phyloP scores from a whole-genome alignment of 2,113 vertebrate genomes.

The Campylorhamphus procurvoides region DNA sequence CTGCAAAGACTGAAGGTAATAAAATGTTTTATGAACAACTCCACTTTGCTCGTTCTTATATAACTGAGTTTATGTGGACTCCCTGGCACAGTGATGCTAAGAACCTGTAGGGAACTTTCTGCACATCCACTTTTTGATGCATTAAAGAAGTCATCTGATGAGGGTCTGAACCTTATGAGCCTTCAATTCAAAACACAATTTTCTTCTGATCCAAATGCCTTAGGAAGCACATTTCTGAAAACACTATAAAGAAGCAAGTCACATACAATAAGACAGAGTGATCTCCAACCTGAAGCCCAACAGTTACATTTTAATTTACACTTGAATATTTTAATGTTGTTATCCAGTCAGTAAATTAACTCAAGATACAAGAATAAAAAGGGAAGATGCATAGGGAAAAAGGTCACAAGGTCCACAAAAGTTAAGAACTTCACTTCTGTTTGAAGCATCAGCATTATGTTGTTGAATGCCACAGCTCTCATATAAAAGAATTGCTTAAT shows the following conservation, averaged over 20 bases:
- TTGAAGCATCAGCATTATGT: slow-evolving; percentile 53
- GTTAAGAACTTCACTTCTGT: slow-evolving; percentile 47
- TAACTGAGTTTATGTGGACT: slow-evolving; percentile 65
- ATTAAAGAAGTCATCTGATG: slow-evolving; percentile 26
- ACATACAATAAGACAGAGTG: slow-evolving; percentile 12
- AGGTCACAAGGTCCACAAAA: slow-evolving; percentile 42
- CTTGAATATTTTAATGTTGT: slow-evolving; percentile 55
- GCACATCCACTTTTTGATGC: slow-evolving; percentile 14
- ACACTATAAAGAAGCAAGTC: neutral
- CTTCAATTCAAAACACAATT: slow-evolving; percentile 1
- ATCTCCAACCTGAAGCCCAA: neutral
- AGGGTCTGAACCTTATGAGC: neutral
- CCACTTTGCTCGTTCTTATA: slow-evolving; percentile 58
- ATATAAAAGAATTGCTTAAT: slow-evolving; percentile 61
- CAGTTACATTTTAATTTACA: slow-evolving; percentile 55
- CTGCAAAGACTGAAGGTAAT: slow-evolving; percentile 64
- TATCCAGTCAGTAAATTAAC: slow-evolving; percentile 62
- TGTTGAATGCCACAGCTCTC: slow-evolving; percentile 44
- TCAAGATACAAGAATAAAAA: slow-evolving; percentile 40
- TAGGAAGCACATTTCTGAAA: slow-evolving; percentile 22
- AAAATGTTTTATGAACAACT: slow-evolving; percentile 76
- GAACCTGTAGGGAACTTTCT: slow-evolving; percentile 57
- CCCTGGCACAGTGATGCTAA: slow-evolving; percentile 44
- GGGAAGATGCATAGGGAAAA: slow-evolving; percentile 25
- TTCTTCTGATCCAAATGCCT: slow-evolving; percentile 7